Conservation (phyloP, 2,797 vertebrate species). For the Rhabdomys pumilio region DNA sequence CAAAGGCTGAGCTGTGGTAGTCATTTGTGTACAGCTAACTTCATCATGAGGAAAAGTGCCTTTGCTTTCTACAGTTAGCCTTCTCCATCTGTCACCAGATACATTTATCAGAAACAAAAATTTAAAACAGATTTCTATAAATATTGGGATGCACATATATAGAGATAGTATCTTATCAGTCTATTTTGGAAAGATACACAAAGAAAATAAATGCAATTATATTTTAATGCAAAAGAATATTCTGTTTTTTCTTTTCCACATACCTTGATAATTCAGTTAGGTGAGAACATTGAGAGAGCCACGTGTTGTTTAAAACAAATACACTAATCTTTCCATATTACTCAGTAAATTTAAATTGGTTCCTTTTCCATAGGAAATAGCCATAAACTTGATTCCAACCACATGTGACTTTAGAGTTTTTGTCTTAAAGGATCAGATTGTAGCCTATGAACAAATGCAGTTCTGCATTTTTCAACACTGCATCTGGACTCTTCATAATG, state of each 20-base stretch:
- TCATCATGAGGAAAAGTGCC: slow-evolving; percentile 76
- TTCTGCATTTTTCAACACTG: slow-evolving; percentile 83
- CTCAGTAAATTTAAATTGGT: slow-evolving; percentile 86
- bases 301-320: slow-evolving; percentile 78
- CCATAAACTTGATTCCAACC: slow-evolving; percentile 79
- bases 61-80: slow-evolving; percentile 74
- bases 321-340: slow-evolving; percentile 79
- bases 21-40: slow-evolving; percentile 65
- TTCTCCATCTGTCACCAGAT: slow-evolving; percentile 73
- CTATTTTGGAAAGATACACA: slow-evolving; percentile 71
- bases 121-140: slow-evolving; percentile 72
- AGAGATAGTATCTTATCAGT: slow-evolving; percentile 64
- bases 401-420: slow-evolving; percentile 88
- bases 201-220: slow-evolving; percentile 56
- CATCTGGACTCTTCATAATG: slow-evolving; percentile 87
- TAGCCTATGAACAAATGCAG: slow-evolving; percentile 84
- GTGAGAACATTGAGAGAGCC: slow-evolving; percentile 82
- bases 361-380: slow-evolving; percentile 76
- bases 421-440: slow-evolving; percentile 86
- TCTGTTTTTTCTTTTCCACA: slow-evolving; percentile 77
- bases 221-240: slow-evolving; percentile 83
- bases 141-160: slow-evolving; percentile 41
- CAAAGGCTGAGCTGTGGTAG: slow-evolving; percentile 77
- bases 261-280: slow-evolving; percentile 77
- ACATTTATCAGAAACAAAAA: slow-evolving; percentile 30